Base-by-base conservation (phyloP, 2,113 vertebrate genomes). In the Neogobius melanostomus region DNA sequence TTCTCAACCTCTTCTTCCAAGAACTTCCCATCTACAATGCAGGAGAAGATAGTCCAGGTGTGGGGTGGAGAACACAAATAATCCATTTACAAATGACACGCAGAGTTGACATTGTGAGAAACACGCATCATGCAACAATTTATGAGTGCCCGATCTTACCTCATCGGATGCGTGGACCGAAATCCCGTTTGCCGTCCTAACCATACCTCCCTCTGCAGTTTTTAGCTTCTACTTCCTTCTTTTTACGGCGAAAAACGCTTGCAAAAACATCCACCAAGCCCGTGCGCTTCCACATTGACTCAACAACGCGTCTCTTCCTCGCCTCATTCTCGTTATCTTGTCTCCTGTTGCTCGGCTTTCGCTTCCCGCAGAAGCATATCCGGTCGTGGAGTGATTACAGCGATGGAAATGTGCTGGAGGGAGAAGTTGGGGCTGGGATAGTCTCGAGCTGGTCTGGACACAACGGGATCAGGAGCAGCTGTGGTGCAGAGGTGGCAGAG, bases 121-220 rank as follows among this genome's bases (percentile, higher is more conserved):
- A 5, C 52, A 8, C 52, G 16, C 52, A 53, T 56, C 53, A 36
- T 5, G 28, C 28, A 36, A 56, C 10, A n/a, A 11, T 3, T 28
- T 50, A 11, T 4, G 8, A 16, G 51, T 43, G 28, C 28, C 46
- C 43, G 10, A 8, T 36, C 21, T 5, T 77, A 86, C 82, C 85
- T 86, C 65, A n/a, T 52, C 12, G 63, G 72, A 56, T 54, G 71
- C 17, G 51, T 52, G 62, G 14, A 11, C 42, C 16, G 44, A 59
- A 62, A 49, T 44, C 75, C 49, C 42, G 16, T 48, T 21, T 12
- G 8, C 17, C 3, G 11, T 28, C 11, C 28, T 15, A 69, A 69
- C 16, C 84, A 78, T 73, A 45, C 44, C 78, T 72, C 48, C 36
- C 63, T 52, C 82, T 17, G 54, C 71, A 57, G 48, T 78, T 67